Percentiles rank a stretch among this genome's conserved stretches.
These are phyloP conservation scores for Polypedilum pembai DNA, from an alignment of 1,140 invertebrate genomes.

Conservation along the genomic window DNA sequence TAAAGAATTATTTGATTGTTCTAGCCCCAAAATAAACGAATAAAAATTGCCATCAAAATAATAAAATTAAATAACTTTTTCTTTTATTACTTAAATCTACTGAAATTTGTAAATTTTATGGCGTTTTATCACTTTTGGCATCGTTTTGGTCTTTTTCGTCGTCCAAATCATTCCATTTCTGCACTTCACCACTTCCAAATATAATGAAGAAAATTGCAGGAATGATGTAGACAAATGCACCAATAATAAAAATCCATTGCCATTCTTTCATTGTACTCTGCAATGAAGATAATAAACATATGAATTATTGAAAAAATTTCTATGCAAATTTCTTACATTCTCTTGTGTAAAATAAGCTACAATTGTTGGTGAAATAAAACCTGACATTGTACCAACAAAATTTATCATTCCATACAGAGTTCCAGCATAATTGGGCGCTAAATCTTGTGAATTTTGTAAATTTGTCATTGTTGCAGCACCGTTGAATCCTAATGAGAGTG, in stretches of 20 bases:
- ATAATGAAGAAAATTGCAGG: conserved; percentile 55
- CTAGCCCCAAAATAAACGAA: background rate
- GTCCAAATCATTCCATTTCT: conserved; percentile 49
- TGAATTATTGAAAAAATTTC: background rate
- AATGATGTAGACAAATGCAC: conserved; percentile 54
- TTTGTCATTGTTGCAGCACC: conserved; percentile 71
- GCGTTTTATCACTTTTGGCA: background rate
- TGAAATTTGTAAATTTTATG: background rate
- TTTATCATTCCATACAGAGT: conserved; percentile 61
- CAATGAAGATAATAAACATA: conserved; percentile 37
- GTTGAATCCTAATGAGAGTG: conserved; percentile 62
- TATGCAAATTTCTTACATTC: conserved; percentile 44
- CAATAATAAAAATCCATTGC: conserved; percentile 64
- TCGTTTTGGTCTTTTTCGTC: background rate
- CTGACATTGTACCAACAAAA: conserved; percentile 56
- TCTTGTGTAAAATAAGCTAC: conserved; percentile 54
- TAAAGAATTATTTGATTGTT: too few species aligned
- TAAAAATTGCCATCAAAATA: background rate
- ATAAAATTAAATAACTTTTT: background rate
- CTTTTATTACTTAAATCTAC: too few species aligned
- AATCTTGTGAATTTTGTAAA: conserved; percentile 71
- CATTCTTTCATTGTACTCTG: conserved; percentile 63
- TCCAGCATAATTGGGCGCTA: conserved; percentile 66
- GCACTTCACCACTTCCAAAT: conserved; percentile 53
- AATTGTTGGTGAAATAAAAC: conserved; percentile 58